These are phyloP conservation scores for Daphoenositta chrysoptera DNA, from an alignment of 2,113 vertebrate species.

Conservation along the genomic window DNA sequence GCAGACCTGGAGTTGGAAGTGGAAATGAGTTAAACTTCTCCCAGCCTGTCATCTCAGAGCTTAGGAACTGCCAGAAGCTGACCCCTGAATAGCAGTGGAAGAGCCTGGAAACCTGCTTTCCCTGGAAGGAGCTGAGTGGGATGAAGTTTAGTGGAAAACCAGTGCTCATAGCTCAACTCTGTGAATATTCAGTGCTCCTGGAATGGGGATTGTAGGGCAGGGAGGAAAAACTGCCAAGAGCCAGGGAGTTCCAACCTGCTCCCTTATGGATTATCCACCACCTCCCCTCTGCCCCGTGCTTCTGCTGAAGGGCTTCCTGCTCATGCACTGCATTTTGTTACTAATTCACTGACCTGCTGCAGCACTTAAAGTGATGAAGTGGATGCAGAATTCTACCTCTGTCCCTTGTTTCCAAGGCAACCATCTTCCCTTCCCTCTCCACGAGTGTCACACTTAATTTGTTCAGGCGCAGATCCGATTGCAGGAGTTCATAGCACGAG, in stretches of 20 bases:
- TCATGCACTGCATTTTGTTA: not conserved
- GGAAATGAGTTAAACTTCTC: not conserved
- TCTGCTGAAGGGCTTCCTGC: constrained; percentile 16
- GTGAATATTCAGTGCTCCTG: not conserved
- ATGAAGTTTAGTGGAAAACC: not conserved
- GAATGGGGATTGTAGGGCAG: not conserved
- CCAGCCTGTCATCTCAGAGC: not conserved
- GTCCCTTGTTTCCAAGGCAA: constrained; percentile 60
- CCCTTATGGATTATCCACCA: not conserved
- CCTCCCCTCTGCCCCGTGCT: not conserved
- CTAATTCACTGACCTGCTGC: constrained; percentile 51
- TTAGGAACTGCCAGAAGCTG: not conserved
- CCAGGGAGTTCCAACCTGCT: not conserved
- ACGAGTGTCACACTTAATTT: constrained; percentile 44
- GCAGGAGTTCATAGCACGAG: not conserved
- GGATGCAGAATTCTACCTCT: constrained; percentile 57
- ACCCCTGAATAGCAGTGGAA: not conserved
- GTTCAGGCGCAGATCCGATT: not conserved
- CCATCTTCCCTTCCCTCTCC: constrained; percentile 39
- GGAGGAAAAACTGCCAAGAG: not conserved
- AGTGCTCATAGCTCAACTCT: not conserved
- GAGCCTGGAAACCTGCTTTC: not conserved
- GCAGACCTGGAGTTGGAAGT: not conserved
- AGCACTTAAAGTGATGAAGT: constrained; percentile 50
- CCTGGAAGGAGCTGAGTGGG: not conserved